phyloP scores from a whole-genome alignment of 2,113 vertebrate genomes.

The Microtus richardsoni region DNA sequence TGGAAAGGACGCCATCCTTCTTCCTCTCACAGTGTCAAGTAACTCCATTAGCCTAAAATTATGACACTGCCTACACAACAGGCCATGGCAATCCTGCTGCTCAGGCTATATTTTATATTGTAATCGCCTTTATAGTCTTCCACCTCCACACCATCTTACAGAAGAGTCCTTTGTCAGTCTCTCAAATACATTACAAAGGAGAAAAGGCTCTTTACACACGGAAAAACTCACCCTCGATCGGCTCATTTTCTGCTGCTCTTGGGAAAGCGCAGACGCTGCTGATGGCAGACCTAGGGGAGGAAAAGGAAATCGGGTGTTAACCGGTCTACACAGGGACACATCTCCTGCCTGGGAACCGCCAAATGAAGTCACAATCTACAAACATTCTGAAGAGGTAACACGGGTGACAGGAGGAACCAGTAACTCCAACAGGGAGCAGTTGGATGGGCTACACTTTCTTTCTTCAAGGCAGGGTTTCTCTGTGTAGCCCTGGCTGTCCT shows the following conservation, averaged over 20 bases:
- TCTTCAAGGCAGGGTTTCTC: not conserved
- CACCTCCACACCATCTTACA: not conserved
- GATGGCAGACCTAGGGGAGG: not conserved
- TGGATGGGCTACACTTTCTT: not conserved
- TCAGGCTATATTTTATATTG: not conserved
- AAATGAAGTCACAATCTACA: not conserved
- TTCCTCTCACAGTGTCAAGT: not conserved
- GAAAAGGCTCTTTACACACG: not conserved
- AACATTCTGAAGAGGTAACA: not conserved
- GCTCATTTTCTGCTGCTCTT: conserved; percentile 70
- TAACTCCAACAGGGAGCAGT: not conserved
- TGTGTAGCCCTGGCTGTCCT: not conserved
- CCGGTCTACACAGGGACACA: not conserved
- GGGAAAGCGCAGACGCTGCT: not conserved
- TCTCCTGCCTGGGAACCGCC: not conserved
- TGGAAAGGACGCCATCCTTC: not conserved
- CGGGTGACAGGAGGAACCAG: not conserved
- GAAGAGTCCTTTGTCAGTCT: not conserved
- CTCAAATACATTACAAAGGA: not conserved
- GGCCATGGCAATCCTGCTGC: not conserved
- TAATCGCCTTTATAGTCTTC: not conserved
- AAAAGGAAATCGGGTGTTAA: not conserved
- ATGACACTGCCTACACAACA: not conserved
- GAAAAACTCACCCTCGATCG: conserved; percentile 66
- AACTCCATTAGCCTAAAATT: not conserved